Percentiles rank a stretch among this genome's conserved stretches.
These are phyloP conservation scores for Harmothoe impar DNA, from an alignment of 2,888 invertebrate genomes.

Conservation along the genomic window DNA sequence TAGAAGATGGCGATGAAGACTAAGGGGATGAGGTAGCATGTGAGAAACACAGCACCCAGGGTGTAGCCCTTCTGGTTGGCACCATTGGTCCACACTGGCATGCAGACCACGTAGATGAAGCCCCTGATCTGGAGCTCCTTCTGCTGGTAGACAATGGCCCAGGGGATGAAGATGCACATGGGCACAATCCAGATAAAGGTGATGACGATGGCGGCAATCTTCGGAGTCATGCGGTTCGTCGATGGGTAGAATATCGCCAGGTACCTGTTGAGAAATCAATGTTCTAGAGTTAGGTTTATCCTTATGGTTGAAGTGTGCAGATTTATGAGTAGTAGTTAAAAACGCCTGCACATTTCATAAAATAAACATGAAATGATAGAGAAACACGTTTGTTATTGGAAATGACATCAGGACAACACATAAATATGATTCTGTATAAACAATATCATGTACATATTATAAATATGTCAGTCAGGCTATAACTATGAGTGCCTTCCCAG, in stretches of 20 bases:
- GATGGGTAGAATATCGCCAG: slow-evolving; percentile 70
- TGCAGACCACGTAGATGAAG: slow-evolving; percentile 59
- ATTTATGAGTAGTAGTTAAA: no score
- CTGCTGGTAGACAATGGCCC: slow-evolving; percentile 69
- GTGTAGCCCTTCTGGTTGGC: slow-evolving; percentile 63
- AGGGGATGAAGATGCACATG: slow-evolving; percentile 69
- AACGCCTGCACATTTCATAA: no score
- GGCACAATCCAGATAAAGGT: slow-evolving; percentile 69
- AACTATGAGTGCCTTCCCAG: no score
- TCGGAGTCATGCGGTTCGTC: slow-evolving; percentile 65
- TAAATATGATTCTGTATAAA: no score
- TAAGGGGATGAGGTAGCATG: slow-evolving; percentile 68
- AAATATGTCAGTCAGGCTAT: no score
- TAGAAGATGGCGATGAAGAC: slow-evolving; percentile 68
- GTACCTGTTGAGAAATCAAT: slow-evolving; percentile 65
- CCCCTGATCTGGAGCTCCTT: slow-evolving; percentile 42
- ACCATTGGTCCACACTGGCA: slow-evolving; percentile 35
- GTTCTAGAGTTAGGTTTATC: no score
- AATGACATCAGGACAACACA: no score
- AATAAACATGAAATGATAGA: no score
- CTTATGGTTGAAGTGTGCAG: no score
- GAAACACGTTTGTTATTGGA: no score
- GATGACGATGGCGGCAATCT: slow-evolving; percentile 64
- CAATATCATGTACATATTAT: no score
- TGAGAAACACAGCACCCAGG: slow-evolving; percentile 67